Evolutionary conservation across 2,888 invertebrate genomes (phyloP).

Genomic region (Andrena praecox): DNA sequence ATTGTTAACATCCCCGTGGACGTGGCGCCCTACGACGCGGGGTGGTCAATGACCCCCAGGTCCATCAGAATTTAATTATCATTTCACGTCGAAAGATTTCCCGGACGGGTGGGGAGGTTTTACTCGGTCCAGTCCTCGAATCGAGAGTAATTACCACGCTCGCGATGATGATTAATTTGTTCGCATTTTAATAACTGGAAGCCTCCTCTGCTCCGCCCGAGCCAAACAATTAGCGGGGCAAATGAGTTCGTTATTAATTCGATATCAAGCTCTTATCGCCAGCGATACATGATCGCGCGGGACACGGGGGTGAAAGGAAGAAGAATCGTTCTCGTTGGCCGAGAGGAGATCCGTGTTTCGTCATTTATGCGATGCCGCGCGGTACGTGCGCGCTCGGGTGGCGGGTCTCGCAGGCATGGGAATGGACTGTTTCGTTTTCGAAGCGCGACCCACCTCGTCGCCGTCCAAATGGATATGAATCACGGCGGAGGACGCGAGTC

Average conservation of each 20-base stretch:
- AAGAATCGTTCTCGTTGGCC: constrained; percentile 7
- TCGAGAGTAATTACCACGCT: constrained; percentile 38
- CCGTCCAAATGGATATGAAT: constrained; percentile 53
- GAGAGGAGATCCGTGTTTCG: constrained; percentile 56
- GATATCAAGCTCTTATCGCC: constrained; percentile 15
- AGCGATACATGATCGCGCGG: neutral
- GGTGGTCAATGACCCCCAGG: constrained; percentile 3
- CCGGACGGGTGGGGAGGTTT: neutral
- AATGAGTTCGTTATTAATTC: constrained; percentile 34
- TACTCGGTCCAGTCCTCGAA: neutral
- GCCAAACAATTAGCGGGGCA: constrained; percentile 32
- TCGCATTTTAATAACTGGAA: constrained; percentile 24
- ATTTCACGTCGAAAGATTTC: constrained; percentile 16
- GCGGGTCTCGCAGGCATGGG: constrained; percentile 8
- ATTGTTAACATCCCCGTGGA: constrained; percentile 1
- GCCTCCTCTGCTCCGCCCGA: neutral
- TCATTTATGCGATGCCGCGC: constrained; percentile 44
- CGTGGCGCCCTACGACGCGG: neutral
- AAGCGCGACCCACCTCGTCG: constrained; percentile 38
- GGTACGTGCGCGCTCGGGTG: constrained; percentile 8
- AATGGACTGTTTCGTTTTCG: constrained; percentile 51
- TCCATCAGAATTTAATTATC: constrained; percentile 41
- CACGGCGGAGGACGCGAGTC: constrained; percentile 20
- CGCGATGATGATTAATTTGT: constrained; percentile 41
- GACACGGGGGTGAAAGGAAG: neutral